Base-by-base conservation (phyloP, 2,113 vertebrate species). In the Pangasianodon hypophthalmus region DNA sequence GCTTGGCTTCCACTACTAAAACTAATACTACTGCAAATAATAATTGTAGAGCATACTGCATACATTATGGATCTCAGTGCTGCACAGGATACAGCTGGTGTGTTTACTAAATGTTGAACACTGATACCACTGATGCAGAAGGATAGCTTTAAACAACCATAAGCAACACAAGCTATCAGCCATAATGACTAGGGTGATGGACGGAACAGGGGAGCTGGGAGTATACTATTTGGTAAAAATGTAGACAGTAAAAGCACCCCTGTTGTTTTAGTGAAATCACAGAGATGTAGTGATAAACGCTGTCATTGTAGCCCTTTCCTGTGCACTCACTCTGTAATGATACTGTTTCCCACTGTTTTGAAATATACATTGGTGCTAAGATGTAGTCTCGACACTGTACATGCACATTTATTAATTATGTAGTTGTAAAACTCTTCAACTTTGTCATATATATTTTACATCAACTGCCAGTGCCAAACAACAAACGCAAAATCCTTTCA, bases 181-280 rank as follows among this genome's bases (percentile, higher is more conserved):
- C 50, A 13, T 60, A 77, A 32, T 85, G 44, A 24, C 44, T 80
- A 21, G 73, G 7, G 52, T 87, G 73, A 52, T 32, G 56, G 14
- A 79, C 46, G 4, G 44, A 41, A 77, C 32, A 62, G 29, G 37
- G 56, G 26, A 80, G 41, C 3, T 60, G 29, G 71, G 52, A 56
- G 52, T 41, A 44, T 24, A 84, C 32, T 54, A 2, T 87, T 88
- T 50, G 58, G 77, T 24, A 50, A 77, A 37, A 69, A 88, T 62
- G 37, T 58, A 50, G 44, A 67, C 41, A 37, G 58, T 52, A 67
- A 54, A 52, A 88, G 44, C 60, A 37, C 62, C 46, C 46, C 87
- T 71, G 77, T 37, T 26, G 46, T 83, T 69, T 83, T 41, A 82
- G 60, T 67, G 87, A 37, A 37, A 82, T 21, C 54, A 84, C 54